Evolutionary conservation across 2,113 vertebrate genomes (phyloP), one percentile per base, ranked within the genome.

Genomic region (Ia io): DNA sequence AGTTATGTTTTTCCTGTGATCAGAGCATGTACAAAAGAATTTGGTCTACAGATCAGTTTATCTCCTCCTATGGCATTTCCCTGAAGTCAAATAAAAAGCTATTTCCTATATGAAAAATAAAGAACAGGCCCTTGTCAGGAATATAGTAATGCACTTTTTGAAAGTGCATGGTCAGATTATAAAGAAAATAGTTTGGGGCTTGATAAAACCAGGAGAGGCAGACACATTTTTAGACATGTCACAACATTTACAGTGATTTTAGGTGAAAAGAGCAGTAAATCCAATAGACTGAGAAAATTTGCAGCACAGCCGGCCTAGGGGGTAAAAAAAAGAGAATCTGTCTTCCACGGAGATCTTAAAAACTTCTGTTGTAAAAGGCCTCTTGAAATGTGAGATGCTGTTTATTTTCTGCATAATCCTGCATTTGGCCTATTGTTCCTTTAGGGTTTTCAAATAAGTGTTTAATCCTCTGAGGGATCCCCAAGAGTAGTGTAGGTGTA

Each of bases 181-280:
- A 76, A 88, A 90, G 79, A 76, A 95, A 86, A 93, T 53, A 78
- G 56, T 92, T 90, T 88, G 37, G 40, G 78, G 69, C 77, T 70
- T 74, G n/a, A 91, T 91, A 65, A 88, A 91, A 76, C 49, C 95
- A 30, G 9, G 44, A 88, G 77, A 90, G 20, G 30, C 78, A 96
- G 82, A 86, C 42, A 93, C 84, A 88, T 83, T 92, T 97, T 96
- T 93, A 96, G 95, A 86, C 63, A 84, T 86, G 92, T 97, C 95
- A 97, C 83, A 97, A 97, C 95, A 96, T 97, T 96, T 97, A 88
- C 90, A 92, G 70, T 94, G 95, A 97, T 92, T 97, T 91, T 90
- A 73, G 94, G 95, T 93, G 94, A 96, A 97, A 97, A 96, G 95
- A 97, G 88, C 93, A 95, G 78, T 95, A 95, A 96, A 96, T 97